A percentile compares a stretch with the other conserved stretches of the same genome.
phyloP scores from a whole-genome alignment of 2,797 vertebrate species.

The Sebastolobus alascanus region DNA sequence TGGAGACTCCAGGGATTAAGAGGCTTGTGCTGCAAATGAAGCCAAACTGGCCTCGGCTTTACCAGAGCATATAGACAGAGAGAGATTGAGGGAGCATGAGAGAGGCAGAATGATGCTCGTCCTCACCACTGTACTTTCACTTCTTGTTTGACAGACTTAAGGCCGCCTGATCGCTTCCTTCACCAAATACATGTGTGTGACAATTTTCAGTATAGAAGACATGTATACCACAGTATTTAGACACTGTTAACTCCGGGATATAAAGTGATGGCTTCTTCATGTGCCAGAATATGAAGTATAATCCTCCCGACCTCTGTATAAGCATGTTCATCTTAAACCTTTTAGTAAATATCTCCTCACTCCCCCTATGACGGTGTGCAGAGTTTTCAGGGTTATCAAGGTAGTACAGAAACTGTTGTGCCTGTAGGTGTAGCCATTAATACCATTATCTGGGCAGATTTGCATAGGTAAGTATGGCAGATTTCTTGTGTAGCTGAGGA shows the following conservation, averaged over 20 bases:
- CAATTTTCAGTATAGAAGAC: background rate
- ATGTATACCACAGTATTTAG: constrained; percentile 8
- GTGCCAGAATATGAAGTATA: constrained; percentile 26
- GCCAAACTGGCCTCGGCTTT: constrained; percentile 74
- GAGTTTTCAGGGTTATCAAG: constrained; percentile 44
- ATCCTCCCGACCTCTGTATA: constrained; percentile 40
- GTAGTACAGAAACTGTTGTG: constrained; percentile 34
- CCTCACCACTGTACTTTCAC: constrained; percentile 39
- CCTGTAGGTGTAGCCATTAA: constrained; percentile 48
- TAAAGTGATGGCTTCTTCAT: constrained; percentile 19
- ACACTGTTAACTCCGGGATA: background rate
- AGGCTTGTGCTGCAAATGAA: constrained; percentile 76
- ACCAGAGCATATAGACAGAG: constrained; percentile 53
- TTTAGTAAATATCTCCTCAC: constrained; percentile 25
- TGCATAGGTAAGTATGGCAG: constrained; percentile 55
- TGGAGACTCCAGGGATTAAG: constrained; percentile 81
- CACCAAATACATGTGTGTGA: background rate
- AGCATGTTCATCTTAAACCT: constrained; percentile 42
- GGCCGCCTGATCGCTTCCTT: constrained; percentile 6
- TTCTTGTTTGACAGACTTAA: constrained; percentile 34
- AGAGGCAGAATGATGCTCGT: constrained; percentile 31
- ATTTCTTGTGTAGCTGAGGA: constrained; percentile 28
- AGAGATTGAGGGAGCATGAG: constrained; percentile 29
- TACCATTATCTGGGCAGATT: constrained; percentile 57
- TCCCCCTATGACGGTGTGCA: background rate